Evolutionary conservation across 2,888 invertebrate species (phyloP).

Genomic region (Coecobrya sp.): DNA sequence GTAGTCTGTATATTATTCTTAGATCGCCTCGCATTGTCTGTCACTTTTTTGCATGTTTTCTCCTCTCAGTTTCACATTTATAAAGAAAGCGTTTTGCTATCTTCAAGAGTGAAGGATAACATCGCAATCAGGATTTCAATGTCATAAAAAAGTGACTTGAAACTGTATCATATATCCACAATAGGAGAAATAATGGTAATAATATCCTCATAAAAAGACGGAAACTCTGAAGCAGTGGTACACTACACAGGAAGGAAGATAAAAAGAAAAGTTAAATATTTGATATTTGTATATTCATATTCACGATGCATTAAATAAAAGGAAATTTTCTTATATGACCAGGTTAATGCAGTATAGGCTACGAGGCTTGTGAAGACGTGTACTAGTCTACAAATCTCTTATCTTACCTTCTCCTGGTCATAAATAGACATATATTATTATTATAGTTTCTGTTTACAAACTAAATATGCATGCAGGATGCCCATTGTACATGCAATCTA

Average conservation of each 20-base stretch:
- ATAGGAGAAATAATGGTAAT: background rate
- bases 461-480: too few relatives aligned
- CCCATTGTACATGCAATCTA: too few relatives aligned
- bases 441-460: too few relatives aligned
- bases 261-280: slow-evolving; percentile 18
- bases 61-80: background rate
- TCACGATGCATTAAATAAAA: background rate
- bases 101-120: background rate
- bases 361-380: too few relatives aligned
- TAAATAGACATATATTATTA: too few relatives aligned
- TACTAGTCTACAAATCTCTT: too few relatives aligned
- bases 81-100: background rate
- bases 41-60: background rate
- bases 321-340: background rate
- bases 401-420: too few relatives aligned
- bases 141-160: background rate
- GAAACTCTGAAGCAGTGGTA: background rate
- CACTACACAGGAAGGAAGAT: background rate
- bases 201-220: background rate
- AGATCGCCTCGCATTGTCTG: slow-evolving; percentile 10
- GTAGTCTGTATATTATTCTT: background rate
- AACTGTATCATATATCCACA: background rate
- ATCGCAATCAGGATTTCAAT: background rate
- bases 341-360: too few relatives aligned
- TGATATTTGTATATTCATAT: background rate